These are phyloP conservation scores for Scleropages formosus DNA, from an alignment of 2,797 vertebrate species.

Conservation along the genomic window DNA sequence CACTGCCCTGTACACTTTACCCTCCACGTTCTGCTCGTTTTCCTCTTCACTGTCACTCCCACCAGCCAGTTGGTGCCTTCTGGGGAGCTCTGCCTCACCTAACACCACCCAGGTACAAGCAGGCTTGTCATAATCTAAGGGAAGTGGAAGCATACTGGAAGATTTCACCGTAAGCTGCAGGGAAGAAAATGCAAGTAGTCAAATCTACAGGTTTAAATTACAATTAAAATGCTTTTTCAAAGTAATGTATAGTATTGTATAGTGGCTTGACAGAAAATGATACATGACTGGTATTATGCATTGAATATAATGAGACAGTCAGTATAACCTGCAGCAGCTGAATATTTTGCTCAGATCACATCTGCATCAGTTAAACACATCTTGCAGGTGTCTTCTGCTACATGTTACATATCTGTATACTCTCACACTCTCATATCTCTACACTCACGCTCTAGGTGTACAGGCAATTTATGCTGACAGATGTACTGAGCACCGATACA, in stretches of 20 bases:
- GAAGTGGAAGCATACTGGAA: not conserved
- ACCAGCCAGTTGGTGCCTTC: not conserved
- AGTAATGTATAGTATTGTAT: not conserved
- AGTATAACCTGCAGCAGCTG: no score
- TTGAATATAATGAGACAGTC: no score
- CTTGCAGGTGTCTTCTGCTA: no score
- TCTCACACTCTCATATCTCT: no score
- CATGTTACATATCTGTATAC: no score
- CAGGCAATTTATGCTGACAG: no score
- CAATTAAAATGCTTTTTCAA: not conserved
- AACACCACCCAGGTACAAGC: not conserved
- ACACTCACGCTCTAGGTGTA: no score
- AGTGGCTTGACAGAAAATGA: no score
- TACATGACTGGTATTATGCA: no score
- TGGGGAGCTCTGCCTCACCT: not conserved
- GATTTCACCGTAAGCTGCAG: not conserved
- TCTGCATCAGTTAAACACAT: no score
- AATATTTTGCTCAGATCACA: no score
- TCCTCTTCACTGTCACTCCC: not conserved
- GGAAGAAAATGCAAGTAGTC: not conserved
- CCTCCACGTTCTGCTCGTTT: not conserved
- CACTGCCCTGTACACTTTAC: not conserved
- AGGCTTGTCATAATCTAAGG: not conserved
- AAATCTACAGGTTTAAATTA: slow-evolving; percentile 1
- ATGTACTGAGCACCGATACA: not conserved